Evolutionary conservation across 1,140 invertebrate genomes (phyloP).

Genomic region (Sipha flava): DNA sequence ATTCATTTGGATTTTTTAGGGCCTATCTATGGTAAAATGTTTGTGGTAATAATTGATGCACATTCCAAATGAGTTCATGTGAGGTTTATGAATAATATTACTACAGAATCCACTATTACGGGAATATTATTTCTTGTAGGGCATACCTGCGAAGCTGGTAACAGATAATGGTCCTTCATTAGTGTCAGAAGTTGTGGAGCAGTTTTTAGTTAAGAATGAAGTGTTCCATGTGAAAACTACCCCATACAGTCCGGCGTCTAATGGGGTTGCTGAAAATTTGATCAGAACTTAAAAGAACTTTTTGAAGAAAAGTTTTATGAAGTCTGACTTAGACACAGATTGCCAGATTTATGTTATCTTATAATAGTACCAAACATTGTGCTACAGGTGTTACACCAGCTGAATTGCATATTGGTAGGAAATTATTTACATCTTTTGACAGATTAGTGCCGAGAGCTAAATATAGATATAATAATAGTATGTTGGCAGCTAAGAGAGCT

Average conservation of each 20-base stretch:
- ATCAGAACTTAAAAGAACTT: too few species aligned
- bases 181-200: too few species aligned
- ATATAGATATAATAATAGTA: background rate
- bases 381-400: too few species aligned
- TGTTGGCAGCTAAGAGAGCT: background rate
- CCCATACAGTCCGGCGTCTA: too few species aligned
- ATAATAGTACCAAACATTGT: too few species aligned
- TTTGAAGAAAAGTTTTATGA: too few species aligned
- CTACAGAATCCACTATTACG: background rate
- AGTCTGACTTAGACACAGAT: too few species aligned
- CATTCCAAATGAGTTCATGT: conserved; percentile 5
- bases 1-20: background rate
- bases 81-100: background rate
- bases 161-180: background rate
- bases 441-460: background rate
- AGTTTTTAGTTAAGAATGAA: too few species aligned
- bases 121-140: background rate
- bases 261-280: too few species aligned
- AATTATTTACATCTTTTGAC: background rate
- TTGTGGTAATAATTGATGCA: background rate
- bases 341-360: too few species aligned
- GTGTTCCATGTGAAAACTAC: too few species aligned
- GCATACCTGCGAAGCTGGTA: background rate
- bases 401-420: too few species aligned
- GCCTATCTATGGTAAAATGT: background rate